Evolutionary conservation across 2,888 invertebrate genomes (phyloP), one percentile per base, ranked within the genome.

Genomic region (Machimus atricapillus): DNA sequence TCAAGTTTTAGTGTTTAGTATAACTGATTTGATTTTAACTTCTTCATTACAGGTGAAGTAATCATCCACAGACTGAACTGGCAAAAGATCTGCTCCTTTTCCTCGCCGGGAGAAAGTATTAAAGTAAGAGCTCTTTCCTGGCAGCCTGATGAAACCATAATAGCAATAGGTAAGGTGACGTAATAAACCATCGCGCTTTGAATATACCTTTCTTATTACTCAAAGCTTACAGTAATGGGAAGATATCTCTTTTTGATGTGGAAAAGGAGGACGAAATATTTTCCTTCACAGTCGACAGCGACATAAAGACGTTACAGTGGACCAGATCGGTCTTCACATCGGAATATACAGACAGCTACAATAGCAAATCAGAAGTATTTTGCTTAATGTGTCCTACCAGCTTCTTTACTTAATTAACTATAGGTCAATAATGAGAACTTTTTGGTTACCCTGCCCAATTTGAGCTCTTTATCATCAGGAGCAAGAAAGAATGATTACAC

Each of bases 71-170:
- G 98, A 89, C 93, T 98, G 46, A 97, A 97, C 87, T 98, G 98
- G 98, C 97, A 98, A 91, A 96, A 97, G 92, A 98, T 98, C 9
- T 98, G 98, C 96, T 95, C 95, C 86, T 93, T 98, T 89, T 94
- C 95, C 79, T 95, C 98, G 3, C 96, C 96, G 5, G 95, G 95
- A 89, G 97, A 98, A 91, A 95, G 95, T 90, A 93, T 95, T 23
- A 94, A 94, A 58, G 97, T 97, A 0, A 95, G 94, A 88, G 96
- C 96, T 14, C 94, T 99, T 91, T 95, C 97, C 83, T 99, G 98
- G 98, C 94, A 98, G 91, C 97, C 98, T 8, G 98, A 99, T 94
- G 98, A 98, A 89, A 98, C 98, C 93, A 95, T 98, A 90, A 91
- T 95, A 82, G 95, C 95, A 0, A 92, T 91, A 14, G 93, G 91